Conservation (phyloP, 2,797 vertebrate species). For the Coluber constrictor region DNA sequence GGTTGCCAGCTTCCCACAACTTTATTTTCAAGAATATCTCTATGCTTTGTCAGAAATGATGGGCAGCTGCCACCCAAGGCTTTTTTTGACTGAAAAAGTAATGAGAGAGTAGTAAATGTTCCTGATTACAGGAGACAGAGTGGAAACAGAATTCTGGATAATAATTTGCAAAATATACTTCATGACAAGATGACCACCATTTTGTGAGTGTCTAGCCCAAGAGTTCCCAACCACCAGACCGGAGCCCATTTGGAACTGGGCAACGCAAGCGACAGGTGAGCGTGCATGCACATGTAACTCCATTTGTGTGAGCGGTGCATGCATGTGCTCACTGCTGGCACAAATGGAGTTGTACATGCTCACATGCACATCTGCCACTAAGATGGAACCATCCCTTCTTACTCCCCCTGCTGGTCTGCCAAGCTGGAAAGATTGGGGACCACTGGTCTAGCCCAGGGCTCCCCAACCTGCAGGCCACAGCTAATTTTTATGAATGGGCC, state of each 20-base stretch:
- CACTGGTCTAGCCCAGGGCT: not conserved
- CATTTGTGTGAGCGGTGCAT: not conserved
- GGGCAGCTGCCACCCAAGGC: not conserved
- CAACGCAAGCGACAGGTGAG: not conserved
- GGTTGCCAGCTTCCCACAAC: not conserved
- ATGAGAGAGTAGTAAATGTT: not conserved
- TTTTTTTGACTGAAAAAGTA: not conserved
- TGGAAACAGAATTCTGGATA: not conserved
- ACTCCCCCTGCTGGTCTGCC: not conserved
- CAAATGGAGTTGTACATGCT: not conserved
- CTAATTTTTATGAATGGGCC: not conserved
- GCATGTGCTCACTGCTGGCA: accelerated
- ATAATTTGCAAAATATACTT: not conserved
- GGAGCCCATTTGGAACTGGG: not conserved
- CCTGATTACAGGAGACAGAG: not conserved
- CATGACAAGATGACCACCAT: not conserved
- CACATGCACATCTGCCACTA: not conserved
- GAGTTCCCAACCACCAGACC: not conserved
- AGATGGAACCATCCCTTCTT: not conserved
- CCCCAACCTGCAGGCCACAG: not conserved
- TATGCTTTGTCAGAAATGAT: not conserved
- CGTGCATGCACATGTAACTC: not conserved
- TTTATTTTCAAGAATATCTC: not conserved
- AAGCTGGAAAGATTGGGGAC: not conserved
- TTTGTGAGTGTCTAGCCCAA: not conserved